phyloP scores from a whole-genome alignment of 2,888 invertebrate genomes.

The Trichogramma dendrolimi region DNA sequence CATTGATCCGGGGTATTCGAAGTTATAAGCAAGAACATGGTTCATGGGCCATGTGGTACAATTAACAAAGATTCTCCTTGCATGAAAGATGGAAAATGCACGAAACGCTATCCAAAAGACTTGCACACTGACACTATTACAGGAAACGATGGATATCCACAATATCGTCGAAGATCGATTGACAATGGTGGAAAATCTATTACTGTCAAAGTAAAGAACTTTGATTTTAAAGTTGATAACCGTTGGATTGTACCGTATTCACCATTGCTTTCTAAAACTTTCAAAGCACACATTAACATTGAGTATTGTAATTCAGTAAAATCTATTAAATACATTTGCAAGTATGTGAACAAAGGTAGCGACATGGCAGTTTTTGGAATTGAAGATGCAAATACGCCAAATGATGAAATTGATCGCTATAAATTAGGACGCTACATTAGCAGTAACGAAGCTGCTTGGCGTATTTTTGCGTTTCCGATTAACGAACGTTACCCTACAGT shows the following conservation, averaged over 20 bases:
- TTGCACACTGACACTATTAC: constrained; percentile 37
- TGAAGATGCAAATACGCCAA: constrained; percentile 8
- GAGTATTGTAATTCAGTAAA: constrained; percentile 46
- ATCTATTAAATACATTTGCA: constrained; percentile 40
- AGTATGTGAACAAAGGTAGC: constrained; percentile 40
- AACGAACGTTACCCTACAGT: constrained; percentile 37
- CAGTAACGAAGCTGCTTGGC: constrained; percentile 39
- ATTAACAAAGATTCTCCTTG: constrained; percentile 38
- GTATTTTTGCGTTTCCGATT: constrained; percentile 34
- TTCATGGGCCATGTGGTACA: constrained; percentile 20
- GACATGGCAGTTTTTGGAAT: constrained; percentile 31
- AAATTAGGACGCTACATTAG: constrained; percentile 38
- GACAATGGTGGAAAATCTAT: constrained; percentile 24
- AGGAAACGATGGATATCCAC: constrained; percentile 42
- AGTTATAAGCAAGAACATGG: constrained; percentile 35
- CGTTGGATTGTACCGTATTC: constrained; percentile 34
- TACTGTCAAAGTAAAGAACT: constrained; percentile 17
- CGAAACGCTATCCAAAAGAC: constrained; percentile 40
- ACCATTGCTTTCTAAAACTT: constrained; percentile 32
- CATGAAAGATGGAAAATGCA: constrained; percentile 46
- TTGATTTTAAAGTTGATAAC: constrained; percentile 23
- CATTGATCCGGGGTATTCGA: constrained; percentile 46
- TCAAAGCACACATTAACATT: constrained; percentile 45
- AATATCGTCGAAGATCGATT: constrained; percentile 36
- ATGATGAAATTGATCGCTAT: constrained; percentile 34